Conservation (phyloP, 2,113 vertebrate species). For the Bungarus multicinctus region DNA sequence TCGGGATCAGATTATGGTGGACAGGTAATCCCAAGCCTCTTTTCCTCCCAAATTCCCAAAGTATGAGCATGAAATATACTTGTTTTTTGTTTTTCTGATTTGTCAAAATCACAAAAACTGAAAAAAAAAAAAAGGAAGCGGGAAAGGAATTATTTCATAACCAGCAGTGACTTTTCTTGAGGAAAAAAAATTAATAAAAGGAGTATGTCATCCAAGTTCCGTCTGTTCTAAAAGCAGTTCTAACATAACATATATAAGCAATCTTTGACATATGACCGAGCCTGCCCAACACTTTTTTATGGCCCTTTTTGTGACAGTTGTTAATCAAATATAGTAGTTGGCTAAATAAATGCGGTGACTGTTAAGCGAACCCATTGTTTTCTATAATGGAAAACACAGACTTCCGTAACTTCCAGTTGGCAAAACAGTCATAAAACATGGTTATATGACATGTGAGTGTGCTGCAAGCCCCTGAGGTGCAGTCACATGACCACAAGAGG, state of each 20-base stretch:
- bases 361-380: background rate
- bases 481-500: background rate
- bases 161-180: background rate
- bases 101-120: background rate
- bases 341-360: background rate
- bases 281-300: background rate
- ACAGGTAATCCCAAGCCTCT: background rate
- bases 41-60: background rate
- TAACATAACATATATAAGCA: background rate
- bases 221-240: background rate
- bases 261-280: background rate
- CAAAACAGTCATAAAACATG: background rate
- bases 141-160: background rate
- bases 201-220: background rate
- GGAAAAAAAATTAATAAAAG: background rate
- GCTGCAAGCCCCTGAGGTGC: background rate
- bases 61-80: background rate
- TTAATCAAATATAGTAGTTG: background rate
- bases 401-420: background rate
- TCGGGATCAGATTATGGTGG: background rate
- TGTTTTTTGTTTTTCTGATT: background rate
- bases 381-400: background rate
- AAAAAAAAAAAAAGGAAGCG: background rate
- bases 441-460: background rate
- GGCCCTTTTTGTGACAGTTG: background rate